phyloP scores from a whole-genome alignment of 64 coral and sea anemone genomes.

The Orbicella faveolata region DNA sequence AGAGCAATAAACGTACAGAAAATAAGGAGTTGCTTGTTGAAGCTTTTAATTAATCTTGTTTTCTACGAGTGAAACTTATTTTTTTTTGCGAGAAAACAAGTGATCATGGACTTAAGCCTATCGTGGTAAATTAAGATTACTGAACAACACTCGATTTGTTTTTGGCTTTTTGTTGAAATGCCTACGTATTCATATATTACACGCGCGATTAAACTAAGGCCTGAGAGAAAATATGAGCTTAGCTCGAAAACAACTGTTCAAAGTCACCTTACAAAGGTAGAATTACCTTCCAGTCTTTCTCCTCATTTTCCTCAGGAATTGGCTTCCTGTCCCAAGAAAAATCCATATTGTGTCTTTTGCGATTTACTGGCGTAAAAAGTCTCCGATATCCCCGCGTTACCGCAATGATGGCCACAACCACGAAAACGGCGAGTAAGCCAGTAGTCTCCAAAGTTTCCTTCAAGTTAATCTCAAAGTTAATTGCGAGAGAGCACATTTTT shows the following conservation, averaged over 20 bases:
- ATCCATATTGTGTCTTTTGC: neutral
- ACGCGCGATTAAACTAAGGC: too few species aligned
- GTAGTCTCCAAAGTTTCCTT: neutral
- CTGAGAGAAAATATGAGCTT: too few species aligned
- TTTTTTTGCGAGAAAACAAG: too few species aligned
- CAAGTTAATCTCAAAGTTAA: neutral
- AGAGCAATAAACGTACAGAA: neutral
- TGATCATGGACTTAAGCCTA: too few species aligned
- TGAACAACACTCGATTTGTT: too few species aligned
- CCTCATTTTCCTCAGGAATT: slow-evolving; percentile 9
- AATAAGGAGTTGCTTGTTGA: neutral
- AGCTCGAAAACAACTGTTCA: too few species aligned
- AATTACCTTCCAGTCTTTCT: neutral
- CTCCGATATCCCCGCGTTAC: neutral
- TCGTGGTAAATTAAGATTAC: too few species aligned
- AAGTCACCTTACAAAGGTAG: too few species aligned
- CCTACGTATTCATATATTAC: neutral
- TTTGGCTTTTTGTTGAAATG: neutral
- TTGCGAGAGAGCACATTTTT: neutral
- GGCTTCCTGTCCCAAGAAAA: neutral
- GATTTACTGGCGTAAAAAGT: neutral
- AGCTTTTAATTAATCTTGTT: too few species aligned
- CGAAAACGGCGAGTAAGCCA: neutral
- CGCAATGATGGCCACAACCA: neutral
- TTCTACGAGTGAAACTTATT: too few species aligned